A percentile compares a stretch with the other conserved stretches of the same genome.
phyloP scores from a whole-genome alignment of 2,888 invertebrate species.

The Philaethria dido region DNA sequence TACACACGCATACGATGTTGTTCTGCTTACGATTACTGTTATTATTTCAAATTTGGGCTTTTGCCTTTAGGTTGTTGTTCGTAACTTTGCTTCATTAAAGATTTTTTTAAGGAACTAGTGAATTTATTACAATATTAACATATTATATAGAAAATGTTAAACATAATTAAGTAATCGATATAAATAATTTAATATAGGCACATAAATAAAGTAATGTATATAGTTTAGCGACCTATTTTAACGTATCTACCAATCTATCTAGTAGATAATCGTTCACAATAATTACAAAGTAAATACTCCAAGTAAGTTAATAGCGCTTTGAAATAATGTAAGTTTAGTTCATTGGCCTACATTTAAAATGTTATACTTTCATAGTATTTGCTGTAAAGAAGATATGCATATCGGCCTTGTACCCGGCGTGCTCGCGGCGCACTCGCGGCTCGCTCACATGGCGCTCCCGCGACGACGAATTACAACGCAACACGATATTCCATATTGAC shows the following conservation, averaged over 20 bases:
- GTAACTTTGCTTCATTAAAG: too few relatives aligned
- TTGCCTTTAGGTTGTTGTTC: too few relatives aligned
- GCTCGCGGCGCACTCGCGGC: neutral
- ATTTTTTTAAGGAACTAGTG: too few relatives aligned
- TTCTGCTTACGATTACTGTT: too few relatives aligned
- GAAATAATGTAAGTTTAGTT: neutral
- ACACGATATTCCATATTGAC: constrained; percentile 24
- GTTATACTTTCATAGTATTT: neutral
- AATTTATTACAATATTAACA: too few relatives aligned
- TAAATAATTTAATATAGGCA: too few relatives aligned
- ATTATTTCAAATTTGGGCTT: too few relatives aligned
- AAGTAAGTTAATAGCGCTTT: neutral
- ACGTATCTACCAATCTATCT: neutral
- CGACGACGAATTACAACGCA: neutral
- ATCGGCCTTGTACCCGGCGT: constrained; percentile 1
- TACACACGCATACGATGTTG: neutral
- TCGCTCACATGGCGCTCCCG: neutral
- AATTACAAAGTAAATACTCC: neutral
- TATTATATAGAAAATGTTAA: too few relatives aligned
- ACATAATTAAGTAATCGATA: too few relatives aligned
- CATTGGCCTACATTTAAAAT: neutral
- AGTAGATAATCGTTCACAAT: neutral
- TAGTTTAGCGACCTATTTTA: neutral
- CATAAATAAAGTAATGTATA: too few relatives aligned
- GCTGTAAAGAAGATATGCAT: neutral